phyloP scores from a whole-genome alignment of 2,888 invertebrate species.

The Troides helena region DNA sequence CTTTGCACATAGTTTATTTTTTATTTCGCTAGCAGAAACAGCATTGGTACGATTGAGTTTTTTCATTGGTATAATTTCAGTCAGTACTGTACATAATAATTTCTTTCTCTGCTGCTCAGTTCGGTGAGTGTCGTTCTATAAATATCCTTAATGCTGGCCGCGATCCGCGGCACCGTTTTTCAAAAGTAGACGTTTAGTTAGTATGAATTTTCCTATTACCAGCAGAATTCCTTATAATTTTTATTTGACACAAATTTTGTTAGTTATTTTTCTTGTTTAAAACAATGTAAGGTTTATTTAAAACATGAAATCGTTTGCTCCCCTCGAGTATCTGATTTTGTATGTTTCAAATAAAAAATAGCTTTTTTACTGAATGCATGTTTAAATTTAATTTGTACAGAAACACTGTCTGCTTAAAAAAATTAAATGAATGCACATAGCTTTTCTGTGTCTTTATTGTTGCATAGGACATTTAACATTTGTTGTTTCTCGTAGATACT shows the following conservation, averaged over 20 bases:
- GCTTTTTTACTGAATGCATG: too few species aligned
- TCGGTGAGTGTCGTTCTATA: slow-evolving; percentile 66
- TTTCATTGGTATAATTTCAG: slow-evolving; percentile 43
- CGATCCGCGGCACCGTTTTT: slow-evolving; percentile 38
- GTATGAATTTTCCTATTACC: slow-evolving; percentile 9
- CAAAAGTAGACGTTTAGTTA: slow-evolving; percentile 32
- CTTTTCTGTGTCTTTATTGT: too few species aligned
- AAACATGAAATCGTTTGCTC: background rate
- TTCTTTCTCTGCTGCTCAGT: slow-evolving; percentile 51
- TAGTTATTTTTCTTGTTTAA: background rate
- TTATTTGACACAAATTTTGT: background rate
- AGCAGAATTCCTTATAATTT: background rate
- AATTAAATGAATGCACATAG: too few species aligned
- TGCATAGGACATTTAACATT: too few species aligned
- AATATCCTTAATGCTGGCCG: slow-evolving; percentile 63
- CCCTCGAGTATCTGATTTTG: too few species aligned
- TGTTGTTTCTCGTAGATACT: too few species aligned
- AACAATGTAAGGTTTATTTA: background rate
- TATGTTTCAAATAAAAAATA: too few species aligned
- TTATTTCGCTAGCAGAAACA: slow-evolving; percentile 37
- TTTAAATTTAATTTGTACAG: too few species aligned
- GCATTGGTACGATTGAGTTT: slow-evolving; percentile 29
- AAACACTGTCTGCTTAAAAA: too few species aligned
- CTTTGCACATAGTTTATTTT: slow-evolving; percentile 55
- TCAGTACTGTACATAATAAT: slow-evolving; percentile 45